Conservation (phyloP, 2,888 invertebrate genomes). For the Salticus scenicus region DNA sequence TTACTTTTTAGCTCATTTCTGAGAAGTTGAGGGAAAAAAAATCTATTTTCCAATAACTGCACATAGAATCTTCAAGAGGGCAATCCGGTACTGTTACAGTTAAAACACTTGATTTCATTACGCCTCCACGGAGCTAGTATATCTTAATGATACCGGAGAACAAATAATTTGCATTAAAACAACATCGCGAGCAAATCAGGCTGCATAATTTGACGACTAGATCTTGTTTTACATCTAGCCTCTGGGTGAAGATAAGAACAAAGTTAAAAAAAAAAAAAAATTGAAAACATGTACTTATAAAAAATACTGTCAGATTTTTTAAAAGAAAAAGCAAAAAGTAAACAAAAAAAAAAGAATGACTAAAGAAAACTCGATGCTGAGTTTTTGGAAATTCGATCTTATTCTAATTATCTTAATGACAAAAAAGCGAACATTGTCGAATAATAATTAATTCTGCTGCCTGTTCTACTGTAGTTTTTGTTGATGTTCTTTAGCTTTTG, state of each 20-base stretch:
- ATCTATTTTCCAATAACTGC: constrained; percentile 38
- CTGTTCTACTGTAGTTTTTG: constrained; percentile 40
- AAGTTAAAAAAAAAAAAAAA: constrained; percentile 23
- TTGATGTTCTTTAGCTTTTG: constrained; percentile 19
- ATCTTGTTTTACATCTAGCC: constrained; percentile 42
- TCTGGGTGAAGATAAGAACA: constrained; percentile 20
- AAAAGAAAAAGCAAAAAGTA: not conserved
- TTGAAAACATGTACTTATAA: not conserved
- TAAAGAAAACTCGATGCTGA: constrained; percentile 26
- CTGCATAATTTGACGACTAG: constrained; percentile 54
- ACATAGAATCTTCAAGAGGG: constrained; percentile 8
- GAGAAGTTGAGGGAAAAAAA: too few relatives aligned
- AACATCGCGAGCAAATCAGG: constrained; percentile 48
- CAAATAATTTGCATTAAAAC: constrained; percentile 66
- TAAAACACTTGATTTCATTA: constrained; percentile 55
- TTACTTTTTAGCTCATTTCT: not conserved
- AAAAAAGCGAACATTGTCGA: constrained; percentile 57
- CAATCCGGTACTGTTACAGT: constrained; percentile 39
- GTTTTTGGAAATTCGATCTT: constrained; percentile 57
- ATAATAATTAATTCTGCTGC: constrained; percentile 57
- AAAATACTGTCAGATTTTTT: not conserved
- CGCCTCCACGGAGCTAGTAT: constrained; percentile 10
- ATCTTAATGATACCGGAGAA: constrained; percentile 49
- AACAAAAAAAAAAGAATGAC: not conserved
- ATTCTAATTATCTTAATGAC: constrained; percentile 66